Evolutionary conservation across 2,797 vertebrate genomes (phyloP), one percentile per base, ranked within the genome.

Genomic region (Synaphobranchus kaupii): DNA sequence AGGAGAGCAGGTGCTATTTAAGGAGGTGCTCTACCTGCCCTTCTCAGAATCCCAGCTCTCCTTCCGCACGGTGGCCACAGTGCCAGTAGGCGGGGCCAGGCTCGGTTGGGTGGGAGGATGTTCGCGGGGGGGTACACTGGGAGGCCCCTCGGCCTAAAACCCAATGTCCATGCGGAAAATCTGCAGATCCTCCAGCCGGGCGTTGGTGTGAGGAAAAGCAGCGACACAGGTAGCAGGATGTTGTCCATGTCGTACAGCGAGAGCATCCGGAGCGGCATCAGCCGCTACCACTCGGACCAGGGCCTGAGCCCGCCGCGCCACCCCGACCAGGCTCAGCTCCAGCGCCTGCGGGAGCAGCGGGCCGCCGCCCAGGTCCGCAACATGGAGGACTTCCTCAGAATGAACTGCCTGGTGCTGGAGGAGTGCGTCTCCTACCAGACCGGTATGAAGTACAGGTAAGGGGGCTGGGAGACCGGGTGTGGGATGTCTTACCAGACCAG

Each of bases 401-500:
- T 97, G 98, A 98, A 99, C 25, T 96, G 98, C 90, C 96, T 99
- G 86, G 97, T 97, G 25, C 92, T 99, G 96, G 98, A 98, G 81
- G 94, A 98, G 90, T 96, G 98, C 89, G 98, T 99, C 20, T 98
- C 98, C 85, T 95, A 93, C 91, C 91, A 95, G 94, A 99, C 98
- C 0, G 98, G 99, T 94, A 99, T 99, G 99, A 98, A 96, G 92
- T 99, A 99, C 97, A 98, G 98, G 99, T 99, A 98, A 99, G 98
- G 94, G 88, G 25, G 47, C 76, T 25, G 76, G 17, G 39, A 7
- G 39, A 48, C 71, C 71, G 39, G 63, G 25, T 28, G 63, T n/a
- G 63, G 25, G 63, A 7, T 68, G 3, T 68, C 25, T 10, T 68
- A 28, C 25, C 10, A 39, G 31, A 34, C 44, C 78, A 81, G 44